Conservation (phyloP, 2,888 invertebrate species). For the Noctua janthina region DNA sequence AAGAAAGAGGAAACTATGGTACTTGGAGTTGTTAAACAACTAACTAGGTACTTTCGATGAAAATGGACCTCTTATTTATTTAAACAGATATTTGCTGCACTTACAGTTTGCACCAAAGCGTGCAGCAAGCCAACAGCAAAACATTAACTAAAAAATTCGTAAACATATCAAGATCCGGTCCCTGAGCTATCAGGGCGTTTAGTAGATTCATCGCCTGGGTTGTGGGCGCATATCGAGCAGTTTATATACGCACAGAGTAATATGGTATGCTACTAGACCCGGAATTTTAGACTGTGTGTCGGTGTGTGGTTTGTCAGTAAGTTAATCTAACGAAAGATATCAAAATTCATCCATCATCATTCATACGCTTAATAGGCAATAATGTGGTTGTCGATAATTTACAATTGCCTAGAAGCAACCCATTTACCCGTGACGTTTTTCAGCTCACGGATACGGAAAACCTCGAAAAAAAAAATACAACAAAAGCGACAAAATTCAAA, state of each 20-base stretch:
- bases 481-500: slow-evolving; percentile 30
- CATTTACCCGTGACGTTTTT: slow-evolving; percentile 4
- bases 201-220: too few species aligned
- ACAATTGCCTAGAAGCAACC: neutral
- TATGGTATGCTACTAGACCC: neutral
- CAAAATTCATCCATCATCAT: neutral
- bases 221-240: too few species aligned
- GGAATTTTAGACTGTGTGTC: neutral
- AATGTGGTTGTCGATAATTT: neutral
- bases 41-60: neutral
- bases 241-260: too few species aligned
- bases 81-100: too few species aligned
- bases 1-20: neutral
- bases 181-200: too few species aligned
- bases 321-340: neutral
- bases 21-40: neutral
- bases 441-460: slow-evolving; percentile 10
- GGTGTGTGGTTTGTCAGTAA: neutral
- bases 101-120: too few species aligned
- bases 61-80: neutral
- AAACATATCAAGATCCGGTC: too few species aligned
- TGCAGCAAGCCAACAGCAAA: too few species aligned
- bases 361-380: neutral
- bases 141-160: too few species aligned
- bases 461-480: slow-evolving; percentile 10